A percentile compares a stretch with the other conserved stretches of the same genome.
These are phyloP conservation scores for Cnemophilus loriae DNA, from an alignment of 2,113 vertebrate species.

Conservation along the genomic window DNA sequence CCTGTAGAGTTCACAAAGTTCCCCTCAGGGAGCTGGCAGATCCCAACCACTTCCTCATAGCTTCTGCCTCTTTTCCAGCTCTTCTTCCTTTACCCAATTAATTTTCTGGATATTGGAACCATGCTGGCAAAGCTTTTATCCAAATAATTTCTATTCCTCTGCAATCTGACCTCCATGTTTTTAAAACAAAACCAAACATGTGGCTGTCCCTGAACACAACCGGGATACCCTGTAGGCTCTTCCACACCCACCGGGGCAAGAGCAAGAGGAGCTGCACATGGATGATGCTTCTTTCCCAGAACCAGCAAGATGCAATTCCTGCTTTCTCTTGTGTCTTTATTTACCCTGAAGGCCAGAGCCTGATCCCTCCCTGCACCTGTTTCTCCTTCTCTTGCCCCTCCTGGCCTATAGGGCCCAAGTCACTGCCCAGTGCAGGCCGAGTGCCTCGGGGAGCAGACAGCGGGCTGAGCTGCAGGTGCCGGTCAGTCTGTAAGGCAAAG, in stretches of 20 bases:
- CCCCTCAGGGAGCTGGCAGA: neutral
- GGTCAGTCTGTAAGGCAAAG: neutral
- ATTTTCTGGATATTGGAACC: neutral
- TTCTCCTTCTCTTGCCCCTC: neutral
- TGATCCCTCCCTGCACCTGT: neutral
- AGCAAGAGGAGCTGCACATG: neutral
- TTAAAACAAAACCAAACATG: neutral
- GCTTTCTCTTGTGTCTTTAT: neutral
- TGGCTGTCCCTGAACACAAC: neutral
- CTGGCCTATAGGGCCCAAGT: rapidly evolving
- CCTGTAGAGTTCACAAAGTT: neutral
- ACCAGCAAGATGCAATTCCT: neutral
- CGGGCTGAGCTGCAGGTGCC: neutral
- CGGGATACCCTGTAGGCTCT: neutral
- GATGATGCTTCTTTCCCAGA: neutral
- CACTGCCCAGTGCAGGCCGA: neutral
- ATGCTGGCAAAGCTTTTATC: neutral
- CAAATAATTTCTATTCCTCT: neutral
- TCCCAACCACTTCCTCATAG: neutral
- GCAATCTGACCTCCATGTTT: neutral
- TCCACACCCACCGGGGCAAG: neutral
- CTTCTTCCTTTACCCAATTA: neutral
- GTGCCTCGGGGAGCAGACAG: neutral
- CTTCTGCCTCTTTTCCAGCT: neutral
- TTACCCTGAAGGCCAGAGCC: neutral